Evolutionary conservation across 2,888 invertebrate genomes (phyloP).

Genomic region (Axea sp.): DNA sequence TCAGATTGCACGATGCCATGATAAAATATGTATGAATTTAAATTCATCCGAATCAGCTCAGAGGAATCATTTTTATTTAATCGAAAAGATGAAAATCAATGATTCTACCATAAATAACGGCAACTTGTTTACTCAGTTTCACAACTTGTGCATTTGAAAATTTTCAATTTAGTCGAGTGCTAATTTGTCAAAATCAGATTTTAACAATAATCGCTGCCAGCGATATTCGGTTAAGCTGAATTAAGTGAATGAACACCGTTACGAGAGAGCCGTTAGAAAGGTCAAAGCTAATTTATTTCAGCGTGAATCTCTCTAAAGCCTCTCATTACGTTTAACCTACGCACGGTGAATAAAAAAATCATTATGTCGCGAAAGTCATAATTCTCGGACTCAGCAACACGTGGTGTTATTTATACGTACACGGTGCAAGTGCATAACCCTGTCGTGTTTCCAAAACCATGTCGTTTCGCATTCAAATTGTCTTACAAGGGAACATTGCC

Average conservation of each 20-base stretch:
- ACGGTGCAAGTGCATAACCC: slow-evolving; percentile 34
- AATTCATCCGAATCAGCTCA: too few species aligned
- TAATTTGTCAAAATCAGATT: slow-evolving; percentile 39
- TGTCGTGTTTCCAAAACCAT: slow-evolving; percentile 39
- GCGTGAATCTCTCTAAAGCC: slow-evolving; percentile 66
- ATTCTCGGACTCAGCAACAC: slow-evolving; percentile 35
- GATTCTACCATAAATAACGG: too few species aligned
- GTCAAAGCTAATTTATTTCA: slow-evolving; percentile 66
- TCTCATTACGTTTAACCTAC: slow-evolving; percentile 65
- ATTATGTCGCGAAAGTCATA: slow-evolving; percentile 52
- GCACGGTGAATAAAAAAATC: slow-evolving; percentile 51
- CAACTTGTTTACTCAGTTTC: too few species aligned
- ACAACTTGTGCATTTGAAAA: too few species aligned
- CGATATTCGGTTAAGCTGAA: slow-evolving; percentile 42
- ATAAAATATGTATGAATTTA: too few species aligned
- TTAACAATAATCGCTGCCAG: slow-evolving; percentile 38
- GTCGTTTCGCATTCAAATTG: slow-evolving; percentile 27
- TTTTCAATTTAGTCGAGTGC: neutral
- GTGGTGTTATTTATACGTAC: slow-evolving; percentile 44
- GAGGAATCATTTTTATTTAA: too few species aligned
- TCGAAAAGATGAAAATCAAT: too few species aligned
- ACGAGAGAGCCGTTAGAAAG: slow-evolving; percentile 58
- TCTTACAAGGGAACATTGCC: slow-evolving; percentile 4
- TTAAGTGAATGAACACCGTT: slow-evolving; percentile 57
- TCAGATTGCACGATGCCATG: too few species aligned